phyloP scores from a whole-genome alignment of 2,888 invertebrate genomes.

The Eucera pruinosa region DNA sequence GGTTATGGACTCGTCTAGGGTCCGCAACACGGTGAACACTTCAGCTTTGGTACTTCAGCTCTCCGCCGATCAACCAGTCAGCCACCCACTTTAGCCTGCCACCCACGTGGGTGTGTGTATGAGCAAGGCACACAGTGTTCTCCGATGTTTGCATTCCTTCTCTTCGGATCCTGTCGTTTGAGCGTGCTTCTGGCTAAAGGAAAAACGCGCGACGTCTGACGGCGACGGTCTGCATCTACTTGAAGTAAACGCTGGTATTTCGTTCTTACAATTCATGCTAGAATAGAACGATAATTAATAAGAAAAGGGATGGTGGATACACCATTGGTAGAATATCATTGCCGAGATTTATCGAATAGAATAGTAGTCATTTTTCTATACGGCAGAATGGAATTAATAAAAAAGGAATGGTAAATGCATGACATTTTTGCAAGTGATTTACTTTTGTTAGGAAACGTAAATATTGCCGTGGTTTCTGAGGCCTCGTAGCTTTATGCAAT shows the following conservation, averaged over 20 bases:
- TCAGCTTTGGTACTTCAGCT: slow-evolving; percentile 59
- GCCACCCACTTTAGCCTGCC: slow-evolving; percentile 74
- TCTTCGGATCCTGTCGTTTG: slow-evolving; percentile 52
- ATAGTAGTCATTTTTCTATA: too few relatives aligned
- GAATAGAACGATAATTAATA: too few relatives aligned
- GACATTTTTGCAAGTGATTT: too few relatives aligned
- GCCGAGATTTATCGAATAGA: too few relatives aligned
- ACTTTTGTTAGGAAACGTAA: not conserved
- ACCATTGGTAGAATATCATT: too few relatives aligned
- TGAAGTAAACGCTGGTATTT: not conserved
- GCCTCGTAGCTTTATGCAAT: too few relatives aligned
- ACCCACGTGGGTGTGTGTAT: slow-evolving; percentile 73
- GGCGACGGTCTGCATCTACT: not conserved
- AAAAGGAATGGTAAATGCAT: too few relatives aligned
- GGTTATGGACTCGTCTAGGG: slow-evolving; percentile 58
- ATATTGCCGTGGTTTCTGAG: slow-evolving; percentile 7
- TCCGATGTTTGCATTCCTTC: slow-evolving; percentile 67
- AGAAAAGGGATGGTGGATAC: too few relatives aligned
- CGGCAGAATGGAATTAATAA: too few relatives aligned
- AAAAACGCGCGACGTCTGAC: not conserved
- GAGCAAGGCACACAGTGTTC: slow-evolving; percentile 64
- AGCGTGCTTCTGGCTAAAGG: not conserved
- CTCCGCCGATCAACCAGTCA: slow-evolving; percentile 60
- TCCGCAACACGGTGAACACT: slow-evolving; percentile 52
- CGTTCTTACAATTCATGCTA: not conserved